Evolutionary conservation across 2,113 vertebrate species (phyloP).

Genomic region (Acanthochromis polyacanthus): DNA sequence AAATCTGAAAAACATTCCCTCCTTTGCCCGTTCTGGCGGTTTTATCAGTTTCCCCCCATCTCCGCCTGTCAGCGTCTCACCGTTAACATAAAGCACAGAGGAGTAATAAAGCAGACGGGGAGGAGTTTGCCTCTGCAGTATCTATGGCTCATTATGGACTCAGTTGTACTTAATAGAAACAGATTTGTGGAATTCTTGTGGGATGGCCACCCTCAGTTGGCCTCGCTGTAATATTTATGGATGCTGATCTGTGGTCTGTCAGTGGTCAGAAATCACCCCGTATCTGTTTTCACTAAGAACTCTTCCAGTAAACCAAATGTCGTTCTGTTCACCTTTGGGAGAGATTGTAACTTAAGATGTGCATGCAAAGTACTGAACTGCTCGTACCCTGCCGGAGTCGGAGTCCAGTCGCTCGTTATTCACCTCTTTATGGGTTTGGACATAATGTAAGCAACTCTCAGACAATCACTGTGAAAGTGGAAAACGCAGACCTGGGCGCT

Average conservation of each 20-base stretch:
- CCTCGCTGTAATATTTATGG: slow-evolving; percentile 77
- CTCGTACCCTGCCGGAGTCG: slow-evolving; percentile 34
- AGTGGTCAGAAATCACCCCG: slow-evolving; percentile 80
- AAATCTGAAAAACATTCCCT: slow-evolving; percentile 45
- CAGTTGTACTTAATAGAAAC: slow-evolving; percentile 72
- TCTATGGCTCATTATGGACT: slow-evolving; percentile 50
- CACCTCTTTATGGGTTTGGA: slow-evolving; percentile 67
- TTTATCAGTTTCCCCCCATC: slow-evolving; percentile 49
- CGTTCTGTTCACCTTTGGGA: slow-evolving; percentile 77
- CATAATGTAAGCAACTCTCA: slow-evolving; percentile 53
- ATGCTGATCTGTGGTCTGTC: slow-evolving; percentile 79
- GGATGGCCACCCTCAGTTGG: slow-evolving; percentile 77
- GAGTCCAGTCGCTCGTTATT: slow-evolving; percentile 64
- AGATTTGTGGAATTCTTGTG: slow-evolving; percentile 81
- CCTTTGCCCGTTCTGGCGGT: slow-evolving; percentile 15
- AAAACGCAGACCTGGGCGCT: slow-evolving; percentile 46
- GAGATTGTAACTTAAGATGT: slow-evolving; percentile 72
- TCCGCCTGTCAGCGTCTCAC: slow-evolving; percentile 53
- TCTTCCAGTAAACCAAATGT: slow-evolving; percentile 81
- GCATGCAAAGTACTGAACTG: slow-evolving; percentile 55
- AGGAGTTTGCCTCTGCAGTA: slow-evolving; percentile 37
- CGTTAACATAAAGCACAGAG: slow-evolving; percentile 42
- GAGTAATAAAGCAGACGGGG: slow-evolving; percentile 42
- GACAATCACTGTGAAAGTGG: slow-evolving; percentile 36
- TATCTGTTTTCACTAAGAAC: slow-evolving; percentile 78